These are phyloP conservation scores for Canis aureus DNA, from an alignment of 2,113 vertebrate genomes.

Conservation along the genomic window DNA sequence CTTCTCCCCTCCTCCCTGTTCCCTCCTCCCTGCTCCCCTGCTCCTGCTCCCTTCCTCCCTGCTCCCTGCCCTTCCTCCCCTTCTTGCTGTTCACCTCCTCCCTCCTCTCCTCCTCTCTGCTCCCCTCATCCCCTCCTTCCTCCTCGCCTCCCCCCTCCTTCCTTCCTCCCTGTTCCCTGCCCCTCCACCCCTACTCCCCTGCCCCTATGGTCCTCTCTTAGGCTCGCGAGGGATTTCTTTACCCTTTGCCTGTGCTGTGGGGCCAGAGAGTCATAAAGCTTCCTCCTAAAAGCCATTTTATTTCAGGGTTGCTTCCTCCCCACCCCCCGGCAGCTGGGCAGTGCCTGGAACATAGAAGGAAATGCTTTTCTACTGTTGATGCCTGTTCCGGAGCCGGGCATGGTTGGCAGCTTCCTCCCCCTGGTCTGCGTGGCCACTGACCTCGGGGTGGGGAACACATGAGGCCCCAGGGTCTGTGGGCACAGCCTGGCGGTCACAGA, in stretches of 20 bases:
- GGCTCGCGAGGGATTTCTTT: background rate
- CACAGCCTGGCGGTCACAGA: background rate
- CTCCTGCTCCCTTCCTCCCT: background rate
- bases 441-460: background rate
- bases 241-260: background rate
- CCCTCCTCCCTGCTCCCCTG: background rate
- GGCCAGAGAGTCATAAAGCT: background rate
- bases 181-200: too few species aligned
- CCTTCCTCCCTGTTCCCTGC: too few species aligned
- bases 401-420: background rate
- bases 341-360: constrained; percentile 37
- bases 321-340: background rate
- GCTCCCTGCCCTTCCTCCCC: too few species aligned
- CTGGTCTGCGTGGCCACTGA: background rate
- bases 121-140: too few species aligned
- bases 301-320: background rate
- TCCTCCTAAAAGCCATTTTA: background rate
- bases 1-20: background rate
- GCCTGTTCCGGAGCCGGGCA: constrained; percentile 28
- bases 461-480: background rate
- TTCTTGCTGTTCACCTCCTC: too few species aligned
- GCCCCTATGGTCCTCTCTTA: rapidly evolving
- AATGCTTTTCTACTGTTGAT: constrained; percentile 79
- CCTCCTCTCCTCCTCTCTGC: too few species aligned
- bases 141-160: too few species aligned